A percentile compares a stretch with the other conserved stretches of the same genome.
phyloP scores from a whole-genome alignment of 2,888 invertebrate species.

The Perdita meconis region DNA sequence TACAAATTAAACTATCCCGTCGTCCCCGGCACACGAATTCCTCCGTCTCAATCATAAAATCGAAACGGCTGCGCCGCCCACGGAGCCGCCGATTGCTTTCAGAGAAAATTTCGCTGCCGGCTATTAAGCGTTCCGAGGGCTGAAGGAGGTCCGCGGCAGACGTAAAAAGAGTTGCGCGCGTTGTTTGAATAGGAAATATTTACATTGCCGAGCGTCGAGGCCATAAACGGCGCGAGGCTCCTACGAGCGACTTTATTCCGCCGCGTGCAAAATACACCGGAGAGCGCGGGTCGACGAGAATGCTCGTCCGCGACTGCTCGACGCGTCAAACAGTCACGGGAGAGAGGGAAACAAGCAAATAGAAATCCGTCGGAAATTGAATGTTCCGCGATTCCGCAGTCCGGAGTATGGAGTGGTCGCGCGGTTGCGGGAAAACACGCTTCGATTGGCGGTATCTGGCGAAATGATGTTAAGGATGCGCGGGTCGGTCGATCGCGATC shows the following conservation, averaged over 20 bases:
- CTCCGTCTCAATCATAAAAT: slow-evolving; percentile 29
- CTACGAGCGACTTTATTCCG: slow-evolving; percentile 52
- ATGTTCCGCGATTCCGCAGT: slow-evolving; percentile 61
- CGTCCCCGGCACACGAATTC: slow-evolving; percentile 18
- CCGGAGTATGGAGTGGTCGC: slow-evolving; percentile 56
- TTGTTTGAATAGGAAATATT: slow-evolving; percentile 49
- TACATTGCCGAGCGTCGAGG: slow-evolving; percentile 10
- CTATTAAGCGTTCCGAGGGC: neutral
- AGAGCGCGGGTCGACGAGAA: neutral
- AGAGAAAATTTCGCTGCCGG: slow-evolving; percentile 20
- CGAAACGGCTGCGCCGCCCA: slow-evolving; percentile 24
- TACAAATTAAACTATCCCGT: slow-evolving; percentile 13
- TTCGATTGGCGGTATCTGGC: slow-evolving; percentile 51
- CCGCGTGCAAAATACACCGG: slow-evolving; percentile 31
- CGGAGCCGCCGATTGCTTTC: slow-evolving; percentile 11
- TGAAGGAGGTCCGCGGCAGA: neutral
- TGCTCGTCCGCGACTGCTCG: slow-evolving; percentile 38
- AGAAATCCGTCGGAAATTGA: slow-evolving; percentile 68
- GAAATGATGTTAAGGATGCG: slow-evolving; percentile 62
- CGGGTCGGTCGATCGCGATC: slow-evolving; percentile 55
- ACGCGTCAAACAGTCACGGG: slow-evolving; percentile 60
- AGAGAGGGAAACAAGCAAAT: slow-evolving; percentile 52
- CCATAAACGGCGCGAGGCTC: slow-evolving; percentile 21
- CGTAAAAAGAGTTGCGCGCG: neutral
- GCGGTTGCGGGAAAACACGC: slow-evolving; percentile 43